Evolutionary conservation across 2,797 vertebrate species (phyloP), one percentile per base, ranked within the genome.

Genomic region (Anniella stebbinsi): DNA sequence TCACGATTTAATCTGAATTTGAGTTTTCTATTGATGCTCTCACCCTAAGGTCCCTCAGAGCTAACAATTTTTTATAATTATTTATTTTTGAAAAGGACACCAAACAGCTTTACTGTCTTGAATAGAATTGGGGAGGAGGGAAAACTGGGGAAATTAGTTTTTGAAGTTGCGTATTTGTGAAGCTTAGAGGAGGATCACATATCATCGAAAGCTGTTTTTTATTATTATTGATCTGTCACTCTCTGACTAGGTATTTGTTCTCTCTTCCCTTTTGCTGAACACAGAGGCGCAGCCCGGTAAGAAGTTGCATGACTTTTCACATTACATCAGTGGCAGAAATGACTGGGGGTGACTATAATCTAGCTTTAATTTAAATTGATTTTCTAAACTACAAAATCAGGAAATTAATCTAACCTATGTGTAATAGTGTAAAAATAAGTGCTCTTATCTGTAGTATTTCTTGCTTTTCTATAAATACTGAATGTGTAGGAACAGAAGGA

Each of bases 211-310:
- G 51, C 76, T 90, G n/a, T n/a, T 94, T 95, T 96, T 96, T 97
- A 30, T 66, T 45, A 95, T 97, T 90, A 98, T 98, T 98, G 97
- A 98, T 97, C 95, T 98, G 97, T 98, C 94, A 92, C 98, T 99
- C 97, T 98, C 98, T 99, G 98, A 99, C 98, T 98, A 98, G 98
- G 98, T 99, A 91, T 98, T 97, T 99, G 96, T 98, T 99, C 98
- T 99, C 98, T 99, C 98, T 99, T 98, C 98, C 97, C 97, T 98
- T 98, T 97, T 98, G 98, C 98, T 98, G 98, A 97, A 98, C 98
- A 95, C 98, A 99, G 99, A 99, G 98, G 97, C 98, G 98, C 97
- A 99, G 99, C 96, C 99, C 99, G 98, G 99, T 99, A 98, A 99
- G 99, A 93, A 88, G 76, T 89, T 73, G 8, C 41, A 51, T 86